Conservation (phyloP, 2,888 invertebrate genomes). For the Geotrupes spiniger region DNA sequence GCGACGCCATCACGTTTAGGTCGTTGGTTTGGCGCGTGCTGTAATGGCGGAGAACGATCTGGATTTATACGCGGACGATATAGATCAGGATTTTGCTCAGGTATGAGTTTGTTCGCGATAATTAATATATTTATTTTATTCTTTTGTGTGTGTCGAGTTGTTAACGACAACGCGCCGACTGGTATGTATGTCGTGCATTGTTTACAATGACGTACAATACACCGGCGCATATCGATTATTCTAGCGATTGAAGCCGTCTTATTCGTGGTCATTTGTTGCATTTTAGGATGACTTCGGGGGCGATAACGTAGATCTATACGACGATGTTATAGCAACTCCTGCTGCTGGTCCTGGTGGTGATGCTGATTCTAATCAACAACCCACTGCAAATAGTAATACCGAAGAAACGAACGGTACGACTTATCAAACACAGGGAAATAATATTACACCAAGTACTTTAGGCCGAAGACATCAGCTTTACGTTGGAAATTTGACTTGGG, state of each 20-base stretch:
- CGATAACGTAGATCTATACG: slow-evolving; percentile 90
- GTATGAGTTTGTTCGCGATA: slow-evolving; percentile 49
- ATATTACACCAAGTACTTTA: slow-evolving; percentile 65
- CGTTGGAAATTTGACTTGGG: slow-evolving; percentile 98
- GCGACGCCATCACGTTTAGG: neutral
- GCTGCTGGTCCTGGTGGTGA: slow-evolving; percentile 51
- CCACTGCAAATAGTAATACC: slow-evolving; percentile 53
- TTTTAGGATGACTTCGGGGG: slow-evolving; percentile 76
- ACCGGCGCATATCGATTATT: neutral
- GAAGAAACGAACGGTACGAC: slow-evolving; percentile 72
- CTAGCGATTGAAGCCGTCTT: neutral
- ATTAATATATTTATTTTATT: too few species aligned
- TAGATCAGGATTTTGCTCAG: slow-evolving; percentile 90
- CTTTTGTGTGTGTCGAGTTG: too few species aligned
- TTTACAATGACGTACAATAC: slow-evolving; percentile 18
- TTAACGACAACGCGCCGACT: too few species aligned
- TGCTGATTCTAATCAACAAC: slow-evolving; percentile 56
- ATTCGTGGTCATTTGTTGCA: too few species aligned
- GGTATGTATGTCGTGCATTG: neutral
- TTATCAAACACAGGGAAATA: slow-evolving; percentile 68
- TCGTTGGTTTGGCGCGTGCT: slow-evolving; percentile 7
- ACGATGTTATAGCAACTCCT: slow-evolving; percentile 89
- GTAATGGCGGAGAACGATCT: slow-evolving; percentile 96
- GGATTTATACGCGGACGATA: slow-evolving; percentile 95
- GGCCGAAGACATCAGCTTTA: slow-evolving; percentile 88